A percentile compares a stretch with the other conserved stretches of the same genome.
These are phyloP conservation scores for Taeniopygia guttata DNA, from an alignment of 2,797 vertebrate genomes.

Conservation along the genomic window DNA sequence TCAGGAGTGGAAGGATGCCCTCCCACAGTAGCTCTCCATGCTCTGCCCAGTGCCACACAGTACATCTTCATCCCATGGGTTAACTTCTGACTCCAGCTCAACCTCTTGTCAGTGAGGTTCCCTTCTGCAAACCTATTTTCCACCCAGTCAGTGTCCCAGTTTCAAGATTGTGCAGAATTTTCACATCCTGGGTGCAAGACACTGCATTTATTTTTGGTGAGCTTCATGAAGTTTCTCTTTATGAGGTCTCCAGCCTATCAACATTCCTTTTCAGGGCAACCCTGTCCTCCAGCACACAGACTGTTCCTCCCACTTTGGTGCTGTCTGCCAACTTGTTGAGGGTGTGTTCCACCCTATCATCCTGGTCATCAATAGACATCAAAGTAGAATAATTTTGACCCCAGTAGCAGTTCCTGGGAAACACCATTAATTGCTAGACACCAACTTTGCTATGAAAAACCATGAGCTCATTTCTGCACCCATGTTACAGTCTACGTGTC, in stretches of 20 bases:
- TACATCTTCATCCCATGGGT: neutral
- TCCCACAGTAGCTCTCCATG: neutral
- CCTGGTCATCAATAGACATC: rapidly evolving
- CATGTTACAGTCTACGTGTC: neutral
- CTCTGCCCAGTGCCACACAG: neutral
- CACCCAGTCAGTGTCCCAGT: neutral
- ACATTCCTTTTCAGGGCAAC: neutral
- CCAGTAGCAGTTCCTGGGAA: neutral
- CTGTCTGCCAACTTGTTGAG: neutral
- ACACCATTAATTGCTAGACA: neutral
- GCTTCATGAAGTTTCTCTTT: neutral
- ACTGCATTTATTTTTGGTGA: neutral
- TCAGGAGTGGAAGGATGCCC: neutral
- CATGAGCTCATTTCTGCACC: neutral
- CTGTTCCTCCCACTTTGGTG: neutral
- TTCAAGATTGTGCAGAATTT: neutral
- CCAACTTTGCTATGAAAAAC: neutral
- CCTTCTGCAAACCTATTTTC: neutral
- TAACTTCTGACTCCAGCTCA: neutral
- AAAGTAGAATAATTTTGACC: neutral
- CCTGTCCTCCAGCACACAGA: neutral
- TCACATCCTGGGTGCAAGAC: neutral
- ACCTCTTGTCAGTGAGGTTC: neutral
- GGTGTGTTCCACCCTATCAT: neutral
- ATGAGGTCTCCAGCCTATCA: neutral